Conservation (phyloP, 2,888 invertebrate species). For the Urechis unicinctus region DNA sequence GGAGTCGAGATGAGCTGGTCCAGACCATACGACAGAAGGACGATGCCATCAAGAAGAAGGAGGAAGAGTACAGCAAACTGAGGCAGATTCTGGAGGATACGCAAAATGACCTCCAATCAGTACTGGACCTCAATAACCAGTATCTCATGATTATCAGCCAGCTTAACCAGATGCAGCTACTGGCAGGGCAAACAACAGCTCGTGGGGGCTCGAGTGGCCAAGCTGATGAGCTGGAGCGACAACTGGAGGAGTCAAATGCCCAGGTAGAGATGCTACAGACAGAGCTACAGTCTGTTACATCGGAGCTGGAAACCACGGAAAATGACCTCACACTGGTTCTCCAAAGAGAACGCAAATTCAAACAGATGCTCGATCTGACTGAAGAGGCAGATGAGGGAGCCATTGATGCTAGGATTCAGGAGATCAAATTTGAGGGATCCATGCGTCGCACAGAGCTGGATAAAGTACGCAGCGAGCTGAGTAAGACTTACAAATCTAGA, state of each 20-base stretch:
- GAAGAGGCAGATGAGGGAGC: constrained; percentile 10
- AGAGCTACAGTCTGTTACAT: constrained; percentile 7
- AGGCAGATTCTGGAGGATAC: constrained; percentile 13
- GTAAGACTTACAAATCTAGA: neutral
- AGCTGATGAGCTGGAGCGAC: constrained; percentile 7
- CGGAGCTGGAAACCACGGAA: constrained; percentile 6
- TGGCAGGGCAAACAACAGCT: neutral
- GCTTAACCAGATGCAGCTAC: constrained; percentile 14
- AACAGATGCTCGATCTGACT: constrained; percentile 10
- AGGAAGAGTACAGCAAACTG: constrained; percentile 18
- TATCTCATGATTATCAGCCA: constrained; percentile 18
- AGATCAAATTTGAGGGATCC: constrained; percentile 10
- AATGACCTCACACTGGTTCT: constrained; percentile 10
- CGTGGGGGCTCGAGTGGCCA: neutral
- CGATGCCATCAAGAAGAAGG: constrained; percentile 11
- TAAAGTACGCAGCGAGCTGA: constrained; percentile 12
- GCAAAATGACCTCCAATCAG: constrained; percentile 14
- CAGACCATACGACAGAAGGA: constrained; percentile 6
- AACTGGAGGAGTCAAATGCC: constrained; percentile 10
- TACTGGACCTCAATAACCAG: constrained; percentile 20
- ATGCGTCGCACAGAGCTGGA: constrained; percentile 10
- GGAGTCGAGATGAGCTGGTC: constrained; percentile 7
- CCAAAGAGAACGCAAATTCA: constrained; percentile 12
- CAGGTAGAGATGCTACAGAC: constrained; percentile 8
- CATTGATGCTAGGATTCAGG: constrained; percentile 9